Conservation (phyloP, 2,888 invertebrate genomes). For the Pammene aurita region DNA sequence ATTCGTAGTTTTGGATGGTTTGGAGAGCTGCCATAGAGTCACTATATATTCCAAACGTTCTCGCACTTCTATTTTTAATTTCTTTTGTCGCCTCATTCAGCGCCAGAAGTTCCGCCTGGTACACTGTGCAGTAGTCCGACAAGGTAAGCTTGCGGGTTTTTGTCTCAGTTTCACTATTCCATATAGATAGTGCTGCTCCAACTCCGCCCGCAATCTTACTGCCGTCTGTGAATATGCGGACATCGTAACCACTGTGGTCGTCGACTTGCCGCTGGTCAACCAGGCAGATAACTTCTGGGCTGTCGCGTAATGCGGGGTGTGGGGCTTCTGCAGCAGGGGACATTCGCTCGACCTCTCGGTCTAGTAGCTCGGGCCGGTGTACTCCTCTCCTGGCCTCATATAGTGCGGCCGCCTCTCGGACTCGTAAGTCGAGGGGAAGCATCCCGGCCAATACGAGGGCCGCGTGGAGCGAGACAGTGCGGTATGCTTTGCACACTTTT, state of each 20-base stretch:
- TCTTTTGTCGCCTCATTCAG: not conserved
- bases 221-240: not conserved
- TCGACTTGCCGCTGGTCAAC: conserved; percentile 6
- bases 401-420: too few species aligned
- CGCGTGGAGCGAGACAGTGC: too few species aligned
- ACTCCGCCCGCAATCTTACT: not conserved
- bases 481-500: too few species aligned
- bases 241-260: not conserved
- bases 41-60: not conserved
- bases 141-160: not conserved
- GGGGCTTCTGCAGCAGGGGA: too few species aligned
- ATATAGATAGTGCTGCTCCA: not conserved
- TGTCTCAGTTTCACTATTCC: not conserved
- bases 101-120: not conserved
- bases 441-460: too few species aligned
- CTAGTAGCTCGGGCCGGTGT: too few species aligned
- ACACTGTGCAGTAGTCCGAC: not conserved
- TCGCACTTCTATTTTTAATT: not conserved
- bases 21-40: not conserved
- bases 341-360: too few species aligned
- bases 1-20: not conserved
- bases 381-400: too few species aligned
- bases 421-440: too few species aligned
- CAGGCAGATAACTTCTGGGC: too few species aligned
- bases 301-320: too few species aligned